Conservation (phyloP, 2,113 vertebrate species). For the Gavialis gangeticus region DNA sequence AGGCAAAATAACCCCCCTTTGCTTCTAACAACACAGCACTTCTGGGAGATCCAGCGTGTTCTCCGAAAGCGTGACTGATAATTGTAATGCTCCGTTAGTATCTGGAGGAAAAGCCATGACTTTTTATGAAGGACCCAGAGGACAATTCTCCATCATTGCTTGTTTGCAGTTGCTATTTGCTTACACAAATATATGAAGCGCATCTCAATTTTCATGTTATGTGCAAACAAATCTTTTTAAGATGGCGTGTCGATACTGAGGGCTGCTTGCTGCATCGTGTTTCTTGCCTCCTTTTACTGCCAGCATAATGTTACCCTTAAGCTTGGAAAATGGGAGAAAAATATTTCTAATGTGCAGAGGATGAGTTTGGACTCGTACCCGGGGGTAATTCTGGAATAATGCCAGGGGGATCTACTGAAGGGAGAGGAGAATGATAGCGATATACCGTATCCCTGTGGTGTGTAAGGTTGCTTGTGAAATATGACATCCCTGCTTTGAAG, state of each 20-base stretch:
- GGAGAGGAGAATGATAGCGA: not conserved
- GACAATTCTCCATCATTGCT: not conserved
- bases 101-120: not conserved
- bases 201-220: not conserved
- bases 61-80: not conserved
- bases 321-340: not conserved
- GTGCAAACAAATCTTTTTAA: not conserved
- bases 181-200: not conserved
- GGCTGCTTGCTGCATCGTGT: not conserved
- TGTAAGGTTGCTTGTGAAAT: not conserved
- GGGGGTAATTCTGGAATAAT: not conserved
- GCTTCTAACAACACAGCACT: not conserved
- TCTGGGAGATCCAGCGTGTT: no score
- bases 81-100: not conserved
- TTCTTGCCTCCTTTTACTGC: not conserved
- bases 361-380: not conserved
- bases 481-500: not conserved
- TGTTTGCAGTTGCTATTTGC: not conserved
- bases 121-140: not conserved
- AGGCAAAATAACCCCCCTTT: not conserved
- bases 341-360: not conserved
- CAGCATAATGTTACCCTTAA: not conserved
- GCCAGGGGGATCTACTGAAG: not conserved
- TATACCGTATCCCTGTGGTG: not conserved
- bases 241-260: not conserved